A percentile compares a stretch with the other conserved stretches of the same genome.
Evolutionary conservation across 1,140 invertebrate species (phyloP).

Genomic region (Drosophila quadrilineata): DNA sequence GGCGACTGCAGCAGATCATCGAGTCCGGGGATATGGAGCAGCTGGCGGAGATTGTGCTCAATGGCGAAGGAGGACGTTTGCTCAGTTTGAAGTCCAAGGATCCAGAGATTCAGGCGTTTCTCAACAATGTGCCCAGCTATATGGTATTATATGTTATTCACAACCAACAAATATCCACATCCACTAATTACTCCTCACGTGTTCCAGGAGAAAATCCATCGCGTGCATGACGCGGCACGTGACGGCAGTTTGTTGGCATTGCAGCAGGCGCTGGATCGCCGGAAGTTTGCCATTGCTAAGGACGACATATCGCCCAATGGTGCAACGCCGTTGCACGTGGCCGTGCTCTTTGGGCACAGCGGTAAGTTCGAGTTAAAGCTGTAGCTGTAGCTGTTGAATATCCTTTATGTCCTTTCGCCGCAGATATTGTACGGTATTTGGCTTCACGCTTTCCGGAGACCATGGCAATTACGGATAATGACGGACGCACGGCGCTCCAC

Average conservation of each 20-base stretch:
- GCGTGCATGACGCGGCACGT: slow-evolving; percentile 92
- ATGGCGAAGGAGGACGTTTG: slow-evolving; percentile 91
- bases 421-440: slow-evolving; percentile 84
- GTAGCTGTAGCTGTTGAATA: not conserved
- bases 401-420: not conserved
- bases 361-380: slow-evolving; percentile 64
- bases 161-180: not conserved
- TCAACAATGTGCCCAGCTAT: slow-evolving; percentile 93
- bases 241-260: slow-evolving; percentile 92
- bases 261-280: slow-evolving; percentile 92
- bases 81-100: slow-evolving; percentile 88
- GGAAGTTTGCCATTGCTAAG: slow-evolving; percentile 93
- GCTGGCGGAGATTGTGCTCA: slow-evolving; percentile 92
- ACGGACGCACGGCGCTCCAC: slow-evolving; percentile 94
- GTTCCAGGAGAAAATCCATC: slow-evolving; percentile 92
- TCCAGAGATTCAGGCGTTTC: slow-evolving; percentile 92
- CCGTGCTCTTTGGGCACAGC: slow-evolving; percentile 90
- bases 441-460: slow-evolving; percentile 93
- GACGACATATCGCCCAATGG: slow-evolving; percentile 91
- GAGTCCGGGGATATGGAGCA: slow-evolving; percentile 92
- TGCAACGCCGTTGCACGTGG: slow-evolving; percentile 96
- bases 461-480: slow-evolving; percentile 87
- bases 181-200: slow-evolving; percentile 18
- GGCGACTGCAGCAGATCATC: slow-evolving; percentile 85
- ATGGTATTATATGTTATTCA: slow-evolving; percentile 88